phyloP scores from a whole-genome alignment of 2,113 vertebrate species.

The Fukomys damarensis region DNA sequence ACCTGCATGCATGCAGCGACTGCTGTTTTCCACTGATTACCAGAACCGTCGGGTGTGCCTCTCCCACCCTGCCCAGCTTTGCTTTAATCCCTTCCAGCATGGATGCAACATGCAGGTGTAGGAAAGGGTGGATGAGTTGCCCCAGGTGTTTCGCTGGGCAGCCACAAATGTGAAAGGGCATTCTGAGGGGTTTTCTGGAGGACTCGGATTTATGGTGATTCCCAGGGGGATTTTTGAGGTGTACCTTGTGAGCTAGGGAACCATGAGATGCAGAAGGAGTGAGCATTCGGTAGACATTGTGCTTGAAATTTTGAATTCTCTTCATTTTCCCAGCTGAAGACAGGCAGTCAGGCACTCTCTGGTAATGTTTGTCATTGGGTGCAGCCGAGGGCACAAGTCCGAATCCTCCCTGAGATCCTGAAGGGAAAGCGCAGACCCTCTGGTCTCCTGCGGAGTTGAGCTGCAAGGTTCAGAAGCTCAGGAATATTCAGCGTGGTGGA shows the following conservation, averaged over 20 bases:
- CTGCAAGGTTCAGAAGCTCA: not conserved
- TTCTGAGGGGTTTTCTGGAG: not conserved
- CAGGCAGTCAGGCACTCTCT: not conserved
- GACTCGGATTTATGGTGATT: too few species aligned
- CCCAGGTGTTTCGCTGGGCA: not conserved
- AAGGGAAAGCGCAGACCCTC: too few species aligned
- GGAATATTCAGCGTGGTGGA: rapidly evolving
- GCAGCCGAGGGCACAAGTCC: not conserved
- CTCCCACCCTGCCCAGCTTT: not conserved
- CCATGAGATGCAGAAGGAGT: not conserved
- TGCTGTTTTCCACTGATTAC: not conserved
- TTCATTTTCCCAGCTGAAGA: not conserved
- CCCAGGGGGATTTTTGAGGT: not conserved
- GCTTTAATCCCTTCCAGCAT: not conserved
- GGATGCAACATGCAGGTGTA: not conserved
- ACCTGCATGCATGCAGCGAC: not conserved
- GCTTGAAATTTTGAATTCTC: not conserved
- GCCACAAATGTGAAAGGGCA: not conserved
- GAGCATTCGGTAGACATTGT: not conserved
- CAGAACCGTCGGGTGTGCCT: too few species aligned
- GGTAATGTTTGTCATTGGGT: too few species aligned
- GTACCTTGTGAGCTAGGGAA: not conserved
- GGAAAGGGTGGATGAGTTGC: not conserved
- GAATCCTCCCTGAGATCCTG: not conserved
- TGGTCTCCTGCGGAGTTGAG: not conserved